Conservation (phyloP, 35 echinoderm and acorn worm species). For the Eucidaris tribuloides region DNA sequence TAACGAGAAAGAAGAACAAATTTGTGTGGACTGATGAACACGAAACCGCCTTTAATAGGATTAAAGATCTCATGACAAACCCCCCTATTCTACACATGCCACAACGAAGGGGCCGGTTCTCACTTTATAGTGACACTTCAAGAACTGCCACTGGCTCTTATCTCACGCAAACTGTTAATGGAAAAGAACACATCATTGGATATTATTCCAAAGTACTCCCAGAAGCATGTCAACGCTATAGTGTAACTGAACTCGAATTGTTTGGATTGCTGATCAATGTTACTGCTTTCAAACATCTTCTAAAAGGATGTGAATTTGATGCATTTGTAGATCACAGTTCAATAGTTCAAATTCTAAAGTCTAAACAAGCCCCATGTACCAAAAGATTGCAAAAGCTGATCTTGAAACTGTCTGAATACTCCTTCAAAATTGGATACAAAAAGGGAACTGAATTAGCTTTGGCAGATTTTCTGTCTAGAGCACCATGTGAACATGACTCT, state of each 20-base stretch:
- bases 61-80: conserved; percentile 32
- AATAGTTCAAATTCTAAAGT: conserved; percentile 45
- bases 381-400: conserved; percentile 26
- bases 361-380: conserved; percentile 15
- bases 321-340: conserved; percentile 46
- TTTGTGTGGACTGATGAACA: conserved; percentile 33
- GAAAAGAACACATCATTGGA: conserved; percentile 9
- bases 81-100: conserved; percentile 46
- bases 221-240: conserved; percentile 23
- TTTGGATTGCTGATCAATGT: conserved; percentile 51
- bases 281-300: conserved; percentile 31
- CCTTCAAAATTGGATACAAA: conserved; percentile 36
- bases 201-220: conserved; percentile 41
- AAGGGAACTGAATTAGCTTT: conserved; percentile 35
- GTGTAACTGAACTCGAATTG: conserved; percentile 59
- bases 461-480: conserved; percentile 20
- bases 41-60: conserved; percentile 21
- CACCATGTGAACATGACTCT: conserved; percentile 2
- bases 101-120: conserved; percentile 14
- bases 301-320: conserved; percentile 46
- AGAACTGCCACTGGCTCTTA: conserved; percentile 46
- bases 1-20: conserved; percentile 29
- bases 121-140: conserved; percentile 45
- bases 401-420: neutral
- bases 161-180: conserved; percentile 22